These are phyloP conservation scores for Microcebus murinus DNA, from an alignment of 2,113 vertebrate genomes.

Conservation along the genomic window DNA sequence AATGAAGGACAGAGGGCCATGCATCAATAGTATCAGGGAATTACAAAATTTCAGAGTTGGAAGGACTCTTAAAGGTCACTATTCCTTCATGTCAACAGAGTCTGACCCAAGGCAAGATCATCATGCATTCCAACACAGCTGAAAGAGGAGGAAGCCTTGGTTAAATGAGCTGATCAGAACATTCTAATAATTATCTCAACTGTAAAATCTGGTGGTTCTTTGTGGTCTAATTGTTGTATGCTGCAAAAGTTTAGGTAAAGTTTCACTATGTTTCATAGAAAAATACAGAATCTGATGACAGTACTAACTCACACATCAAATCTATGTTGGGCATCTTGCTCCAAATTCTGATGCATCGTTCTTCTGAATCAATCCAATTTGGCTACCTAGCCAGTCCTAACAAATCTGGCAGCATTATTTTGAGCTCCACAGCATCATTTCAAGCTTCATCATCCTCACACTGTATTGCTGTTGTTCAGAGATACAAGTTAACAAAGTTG, in stretches of 20 bases:
- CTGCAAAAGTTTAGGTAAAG: not conserved
- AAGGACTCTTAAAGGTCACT: not conserved
- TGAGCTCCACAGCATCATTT: not conserved
- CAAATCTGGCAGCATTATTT: not conserved
- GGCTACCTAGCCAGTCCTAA: not conserved
- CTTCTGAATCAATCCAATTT: not conserved
- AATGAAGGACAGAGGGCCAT: not conserved
- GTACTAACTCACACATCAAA: not conserved
- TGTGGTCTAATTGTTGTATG: not conserved
- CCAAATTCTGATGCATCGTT: not conserved
- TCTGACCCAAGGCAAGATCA: not conserved
- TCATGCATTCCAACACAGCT: not conserved
- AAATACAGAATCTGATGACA: not conserved
- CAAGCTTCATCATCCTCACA: fast-evolving
- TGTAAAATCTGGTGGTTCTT: not conserved
- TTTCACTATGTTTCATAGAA: not conserved
- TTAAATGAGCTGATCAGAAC: not conserved
- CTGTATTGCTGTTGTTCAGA: not conserved
- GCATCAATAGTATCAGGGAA: not conserved
- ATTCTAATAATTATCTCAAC: not conserved
- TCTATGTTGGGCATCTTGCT: not conserved
- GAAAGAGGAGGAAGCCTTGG: not conserved
- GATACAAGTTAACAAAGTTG: not conserved
- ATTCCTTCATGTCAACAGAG: not conserved
- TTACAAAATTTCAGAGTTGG: not conserved